Base-by-base conservation (phyloP, 2,888 invertebrate genomes). In the Heliothis peltigera region DNA sequence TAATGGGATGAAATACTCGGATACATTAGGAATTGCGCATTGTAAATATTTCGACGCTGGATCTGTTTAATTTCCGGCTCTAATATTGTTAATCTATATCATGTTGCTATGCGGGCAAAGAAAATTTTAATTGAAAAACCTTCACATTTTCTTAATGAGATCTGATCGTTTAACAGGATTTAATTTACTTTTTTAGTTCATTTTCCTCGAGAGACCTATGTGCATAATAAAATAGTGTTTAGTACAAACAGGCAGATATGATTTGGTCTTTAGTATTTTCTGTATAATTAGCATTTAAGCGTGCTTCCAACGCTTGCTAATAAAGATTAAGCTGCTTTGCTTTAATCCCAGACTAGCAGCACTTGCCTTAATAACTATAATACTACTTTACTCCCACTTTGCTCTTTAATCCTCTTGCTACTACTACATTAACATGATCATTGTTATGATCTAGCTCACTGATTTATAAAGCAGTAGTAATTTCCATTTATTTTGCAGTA, bases 1-100 rank as follows among this genome's bases (percentile, higher is more conserved):
- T 47, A 77, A 78, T 69, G 56, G 69, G 55, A 72, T 70, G 64
- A 61, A 56, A 68, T 65, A 60, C 58, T 49, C 39, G 39, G 32
- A 42, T 25, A 55, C 10, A 54, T 44, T 56, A 43, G n/a, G 57
- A 49, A 35, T 7, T 48, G 18, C 10, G 21, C 42, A 39, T 47
- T 48, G 54, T 55, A 57, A 53, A 64, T 39, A 57, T 59, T 43
- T 32, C 43, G 28, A 17, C 58, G 46, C 25, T 43, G 43, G 22
- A 53, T 46, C 56, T 44, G 48, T 52, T 64, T 59, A 64, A 71
- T 70, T 48, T 56, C 71, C 71, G 53, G 39, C 17, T 44, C 21
- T 22, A 18, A 12, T 51, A 47, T 54, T 66, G 5, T 21, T 39
- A 43, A 68, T 53, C 39, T 46, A n/a, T 44, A 51, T 25, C 12